Percentiles rank a stretch among this genome's conserved stretches.
Conservation (phyloP, 2,113 vertebrate genomes). For the Butorides virescens region DNA sequence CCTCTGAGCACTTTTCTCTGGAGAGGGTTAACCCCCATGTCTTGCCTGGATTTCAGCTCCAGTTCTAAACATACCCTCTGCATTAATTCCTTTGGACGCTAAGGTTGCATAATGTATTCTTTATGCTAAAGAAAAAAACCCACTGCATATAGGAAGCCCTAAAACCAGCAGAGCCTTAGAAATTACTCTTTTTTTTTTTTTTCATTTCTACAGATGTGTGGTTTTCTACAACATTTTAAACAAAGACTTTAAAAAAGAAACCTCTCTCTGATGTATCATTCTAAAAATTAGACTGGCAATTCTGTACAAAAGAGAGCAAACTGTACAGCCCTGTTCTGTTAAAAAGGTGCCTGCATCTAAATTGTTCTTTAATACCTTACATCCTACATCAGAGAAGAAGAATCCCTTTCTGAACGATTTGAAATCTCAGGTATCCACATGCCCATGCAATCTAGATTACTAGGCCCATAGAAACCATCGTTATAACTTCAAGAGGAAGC, state of each 20-base stretch:
- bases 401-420: neutral
- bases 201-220: neutral
- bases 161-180: neutral
- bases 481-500: neutral
- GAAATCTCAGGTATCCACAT: neutral
- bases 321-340: neutral
- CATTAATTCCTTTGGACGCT: neutral
- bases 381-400: neutral
- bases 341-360: neutral
- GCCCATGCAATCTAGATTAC: neutral
- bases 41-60: neutral
- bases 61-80: neutral
- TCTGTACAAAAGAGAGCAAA: neutral
- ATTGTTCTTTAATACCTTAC: neutral
- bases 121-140: neutral
- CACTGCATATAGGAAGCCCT: neutral
- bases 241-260: neutral
- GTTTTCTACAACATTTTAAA: neutral
- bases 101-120: neutral
- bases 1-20: neutral
- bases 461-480: neutral
- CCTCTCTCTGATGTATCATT: neutral
- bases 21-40: neutral
- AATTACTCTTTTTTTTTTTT: neutral
- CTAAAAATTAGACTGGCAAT: neutral